Base-by-base conservation (phyloP, 2,888 invertebrate genomes). In the Anorthoa munda region DNA sequence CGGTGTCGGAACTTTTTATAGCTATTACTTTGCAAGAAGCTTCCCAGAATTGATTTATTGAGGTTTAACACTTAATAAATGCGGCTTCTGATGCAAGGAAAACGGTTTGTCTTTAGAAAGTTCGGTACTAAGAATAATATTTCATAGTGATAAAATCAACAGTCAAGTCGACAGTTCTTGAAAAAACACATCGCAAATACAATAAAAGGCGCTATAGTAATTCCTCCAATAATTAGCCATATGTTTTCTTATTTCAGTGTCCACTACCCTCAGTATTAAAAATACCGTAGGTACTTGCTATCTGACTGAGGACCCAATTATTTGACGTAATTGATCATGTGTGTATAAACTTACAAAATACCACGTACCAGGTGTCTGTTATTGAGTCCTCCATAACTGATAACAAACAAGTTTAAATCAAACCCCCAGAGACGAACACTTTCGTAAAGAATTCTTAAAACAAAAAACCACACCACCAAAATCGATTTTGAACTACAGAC, bases 1-100 rank as follows among this genome's bases (percentile, higher is more conserved):
- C 31, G 60, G 55, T 65, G 46, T 58, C 58, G 69, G 48, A 50
- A 77, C 12, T 45, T 73, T 66, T 45, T 67, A 68, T 56, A 18
- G 68, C 23, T 66, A 21, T n/a, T 45, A 39, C 39, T 39, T 23
- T 68, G 45, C 50, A 65, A 39, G 55, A 58, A 66, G 46, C 46
- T 72, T 56, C 18, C 26, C 17, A 21, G 31, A 63, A 72, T 61
- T 61, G 64, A 80, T 82, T 72, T 82, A 82, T 68, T 65, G 67
- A 31, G 56, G 12, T 65, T 58, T 59, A 60, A 50, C 26, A 26
- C 51, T 45, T 59, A 58, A 64, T 63, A 72, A 72, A 59, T 58
- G 58, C 9, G n/a, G 46, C 48, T 23, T 46, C 23, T 21, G 11
- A 48, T 17, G 48, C 7, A 59, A 48, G 51, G 51, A 51, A 79